Evolutionary conservation across 1,140 invertebrate genomes (phyloP).

Genomic region (Atopsyche davidsoni): DNA sequence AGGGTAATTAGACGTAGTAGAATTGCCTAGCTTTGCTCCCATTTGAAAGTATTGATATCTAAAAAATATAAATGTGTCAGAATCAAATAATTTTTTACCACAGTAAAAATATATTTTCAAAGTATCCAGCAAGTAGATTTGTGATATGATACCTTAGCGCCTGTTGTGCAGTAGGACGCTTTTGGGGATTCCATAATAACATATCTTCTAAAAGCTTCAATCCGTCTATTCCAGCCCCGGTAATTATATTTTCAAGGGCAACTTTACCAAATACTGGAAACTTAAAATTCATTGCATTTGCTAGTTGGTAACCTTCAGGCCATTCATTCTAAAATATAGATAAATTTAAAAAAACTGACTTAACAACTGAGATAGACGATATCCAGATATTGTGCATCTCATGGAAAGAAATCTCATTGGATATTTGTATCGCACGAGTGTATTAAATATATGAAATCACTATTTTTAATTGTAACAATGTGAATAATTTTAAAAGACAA

Average conservation of each 20-base stretch:
- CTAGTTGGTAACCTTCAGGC: conserved; percentile 91
- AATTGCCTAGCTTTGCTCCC: conserved; percentile 23
- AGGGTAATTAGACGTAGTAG: conserved; percentile 14
- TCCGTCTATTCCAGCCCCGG: conserved; percentile 76
- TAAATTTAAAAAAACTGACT: neutral
- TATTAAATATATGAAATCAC: neutral
- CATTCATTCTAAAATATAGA: conserved; percentile 69
- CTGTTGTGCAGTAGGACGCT: conserved; percentile 85
- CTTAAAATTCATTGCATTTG: conserved; percentile 91
- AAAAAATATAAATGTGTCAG: conserved; percentile 4
- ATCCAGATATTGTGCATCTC: no score
- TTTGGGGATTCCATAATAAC: conserved; percentile 87
- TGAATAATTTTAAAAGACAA: no score
- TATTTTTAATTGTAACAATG: neutral
- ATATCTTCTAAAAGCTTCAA: conserved; percentile 82
- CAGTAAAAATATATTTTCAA: neutral
- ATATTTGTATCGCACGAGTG: no score
- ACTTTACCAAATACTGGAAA: conserved; percentile 85
- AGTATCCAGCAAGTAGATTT: neutral
- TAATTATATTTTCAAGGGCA: conserved; percentile 73
- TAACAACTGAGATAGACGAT: no score
- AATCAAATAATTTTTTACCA: neutral
- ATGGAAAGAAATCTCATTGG: no score
- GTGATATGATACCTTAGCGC: conserved; percentile 61
- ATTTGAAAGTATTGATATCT: conserved; percentile 30